phyloP scores from a whole-genome alignment of 2,113 vertebrate species.

The Scolopax mira region DNA sequence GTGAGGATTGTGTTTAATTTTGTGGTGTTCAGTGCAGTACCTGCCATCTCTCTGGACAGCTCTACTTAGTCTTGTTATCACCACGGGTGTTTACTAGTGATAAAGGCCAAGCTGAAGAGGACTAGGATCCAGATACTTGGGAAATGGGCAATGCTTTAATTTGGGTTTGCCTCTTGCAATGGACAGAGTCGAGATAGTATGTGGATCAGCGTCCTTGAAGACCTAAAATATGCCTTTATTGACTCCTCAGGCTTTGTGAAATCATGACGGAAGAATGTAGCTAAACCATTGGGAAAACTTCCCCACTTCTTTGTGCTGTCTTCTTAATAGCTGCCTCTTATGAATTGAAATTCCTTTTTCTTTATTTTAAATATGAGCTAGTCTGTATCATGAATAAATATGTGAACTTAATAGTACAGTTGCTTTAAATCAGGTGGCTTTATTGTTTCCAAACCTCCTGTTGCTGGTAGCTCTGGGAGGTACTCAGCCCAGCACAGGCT shows the following conservation, averaged over 20 bases:
- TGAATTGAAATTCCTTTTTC: background rate
- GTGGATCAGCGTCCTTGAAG: background rate
- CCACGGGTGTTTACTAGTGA: background rate
- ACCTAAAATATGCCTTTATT: background rate
- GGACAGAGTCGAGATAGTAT: fast-evolving
- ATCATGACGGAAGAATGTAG: background rate
- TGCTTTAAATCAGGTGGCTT: background rate
- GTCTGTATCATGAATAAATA: background rate
- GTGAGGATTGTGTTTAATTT: background rate
- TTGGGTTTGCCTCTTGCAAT: background rate
- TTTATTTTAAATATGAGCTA: background rate
- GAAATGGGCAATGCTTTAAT: background rate
- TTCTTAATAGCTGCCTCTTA: background rate
- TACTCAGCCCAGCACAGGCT: background rate
- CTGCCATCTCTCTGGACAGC: background rate
- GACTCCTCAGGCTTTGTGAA: background rate
- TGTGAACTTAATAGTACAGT: background rate
- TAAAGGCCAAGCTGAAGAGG: background rate
- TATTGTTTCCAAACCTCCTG: background rate
- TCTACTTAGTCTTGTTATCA: background rate
- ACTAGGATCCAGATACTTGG: background rate
- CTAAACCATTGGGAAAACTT: background rate
- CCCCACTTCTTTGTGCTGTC: background rate
- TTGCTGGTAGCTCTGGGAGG: background rate
- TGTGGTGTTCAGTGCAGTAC: background rate